A percentile compares a stretch with the other conserved stretches of the same genome.
phyloP scores from a whole-genome alignment of 2,797 vertebrate species.

The Spatula clypeata region DNA sequence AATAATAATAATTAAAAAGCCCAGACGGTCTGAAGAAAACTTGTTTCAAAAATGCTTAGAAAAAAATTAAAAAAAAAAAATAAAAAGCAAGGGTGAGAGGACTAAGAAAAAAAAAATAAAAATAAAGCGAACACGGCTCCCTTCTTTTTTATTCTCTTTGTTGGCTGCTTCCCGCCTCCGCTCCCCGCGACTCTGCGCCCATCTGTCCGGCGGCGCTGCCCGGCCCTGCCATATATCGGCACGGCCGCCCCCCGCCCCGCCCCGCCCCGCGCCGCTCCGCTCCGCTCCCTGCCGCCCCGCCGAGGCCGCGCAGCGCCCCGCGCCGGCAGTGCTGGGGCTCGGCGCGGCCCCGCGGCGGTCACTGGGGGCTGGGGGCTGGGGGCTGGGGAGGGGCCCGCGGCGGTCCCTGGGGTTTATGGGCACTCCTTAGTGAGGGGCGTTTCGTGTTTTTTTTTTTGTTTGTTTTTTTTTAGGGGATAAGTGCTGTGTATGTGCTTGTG shows the following conservation, averaged over 20 bases:
- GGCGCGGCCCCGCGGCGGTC: not conserved
- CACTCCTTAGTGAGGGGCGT: not conserved
- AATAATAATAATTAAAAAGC: not conserved
- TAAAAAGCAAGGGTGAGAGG: not conserved
- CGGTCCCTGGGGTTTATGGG: not conserved
- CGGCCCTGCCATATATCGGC: constrained; percentile 87
- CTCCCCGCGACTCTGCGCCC: constrained; percentile 62
- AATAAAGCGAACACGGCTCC: not conserved
- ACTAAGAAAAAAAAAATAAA: not conserved
- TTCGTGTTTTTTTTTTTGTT: not conserved
- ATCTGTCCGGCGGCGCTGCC: constrained; percentile 78
- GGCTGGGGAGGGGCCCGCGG: not conserved
- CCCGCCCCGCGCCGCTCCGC: constrained; percentile 82
- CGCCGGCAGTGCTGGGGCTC: not conserved
- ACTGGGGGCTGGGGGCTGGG: not conserved
- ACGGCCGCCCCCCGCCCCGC: constrained; percentile 73
- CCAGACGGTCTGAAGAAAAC: not conserved
- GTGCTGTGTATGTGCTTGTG: not conserved
- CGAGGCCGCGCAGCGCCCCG: not conserved
- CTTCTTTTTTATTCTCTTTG: constrained; percentile 29
- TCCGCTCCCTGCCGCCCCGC: constrained; percentile 33
- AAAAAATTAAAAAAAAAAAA: not conserved
- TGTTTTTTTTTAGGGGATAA: not conserved
- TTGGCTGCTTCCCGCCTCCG: not conserved
- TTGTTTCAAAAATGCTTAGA: not conserved